Evolutionary conservation across 30 jellyfish, hydroid and myxozoan genomes (phyloP).

Genomic region (Pseudorhiza aurosa): DNA sequence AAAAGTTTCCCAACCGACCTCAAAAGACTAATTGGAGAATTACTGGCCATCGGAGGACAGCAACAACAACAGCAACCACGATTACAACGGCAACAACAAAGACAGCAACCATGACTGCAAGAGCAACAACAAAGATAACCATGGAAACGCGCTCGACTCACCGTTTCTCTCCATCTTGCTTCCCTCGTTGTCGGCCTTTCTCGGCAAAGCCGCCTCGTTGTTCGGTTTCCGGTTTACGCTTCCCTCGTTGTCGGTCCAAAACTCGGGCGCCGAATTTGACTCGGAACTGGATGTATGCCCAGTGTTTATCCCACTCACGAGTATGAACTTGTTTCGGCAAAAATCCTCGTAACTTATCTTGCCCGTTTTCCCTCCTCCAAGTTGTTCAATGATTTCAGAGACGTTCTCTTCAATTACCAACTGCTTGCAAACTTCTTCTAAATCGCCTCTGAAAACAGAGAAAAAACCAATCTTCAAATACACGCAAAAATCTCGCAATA

Average conservation of each 20-base stretch:
- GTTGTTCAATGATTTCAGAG: constrained; percentile 84
- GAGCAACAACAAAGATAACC: neutral
- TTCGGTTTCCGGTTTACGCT: neutral
- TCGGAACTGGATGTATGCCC: constrained; percentile 94
- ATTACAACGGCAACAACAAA: too few relatives aligned
- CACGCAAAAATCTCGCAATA: too few relatives aligned
- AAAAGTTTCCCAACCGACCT: too few relatives aligned
- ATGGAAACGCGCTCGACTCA: neutral
- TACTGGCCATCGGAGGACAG: too few relatives aligned
- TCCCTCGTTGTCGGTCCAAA: constrained; percentile 46
- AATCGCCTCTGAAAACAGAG: constrained; percentile 69
- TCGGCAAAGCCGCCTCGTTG: neutral
- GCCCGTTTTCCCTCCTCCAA: constrained; percentile 90
- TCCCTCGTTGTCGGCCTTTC: neutral
- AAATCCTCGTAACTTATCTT: constrained; percentile 88
- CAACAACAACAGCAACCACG: too few relatives aligned
- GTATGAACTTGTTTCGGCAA: constrained; percentile 61
- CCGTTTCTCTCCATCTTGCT: neutral
- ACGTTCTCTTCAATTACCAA: constrained; percentile 92
- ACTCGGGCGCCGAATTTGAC: constrained; percentile 78
- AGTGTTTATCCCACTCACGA: constrained; percentile 74
- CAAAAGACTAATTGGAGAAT: too few relatives aligned
- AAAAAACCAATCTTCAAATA: too few relatives aligned
- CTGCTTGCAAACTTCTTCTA: constrained; percentile 94
- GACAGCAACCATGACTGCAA: too few relatives aligned